Percentiles rank a stretch among this genome's conserved stretches.
phyloP scores from a whole-genome alignment of 1,140 invertebrate species.

The Drosophila grimshawi region DNA sequence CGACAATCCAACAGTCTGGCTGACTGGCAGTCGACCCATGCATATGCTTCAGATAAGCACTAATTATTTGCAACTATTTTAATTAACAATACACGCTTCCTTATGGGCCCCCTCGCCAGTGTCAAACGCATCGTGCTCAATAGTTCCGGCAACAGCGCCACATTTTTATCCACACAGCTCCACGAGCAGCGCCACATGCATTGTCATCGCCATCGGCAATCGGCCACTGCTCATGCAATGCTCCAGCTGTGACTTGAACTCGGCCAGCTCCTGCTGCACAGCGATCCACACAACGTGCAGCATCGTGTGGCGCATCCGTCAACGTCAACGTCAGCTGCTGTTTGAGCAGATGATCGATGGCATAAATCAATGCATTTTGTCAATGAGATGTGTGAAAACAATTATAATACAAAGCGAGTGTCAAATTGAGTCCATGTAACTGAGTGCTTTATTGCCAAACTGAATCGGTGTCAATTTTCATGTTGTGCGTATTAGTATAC shows the following conservation, averaged over 20 bases:
- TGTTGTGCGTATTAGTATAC: no score
- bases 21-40: neutral
- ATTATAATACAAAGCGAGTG: no score
- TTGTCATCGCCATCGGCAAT: neutral
- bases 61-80: slow-evolving; percentile 31
- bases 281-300: slow-evolving; percentile 92
- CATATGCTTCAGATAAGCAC: slow-evolving; percentile 13
- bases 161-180: slow-evolving; percentile 93
- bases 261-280: slow-evolving; percentile 88
- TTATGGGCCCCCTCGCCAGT: slow-evolving; percentile 78
- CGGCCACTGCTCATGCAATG: slow-evolving; percentile 89
- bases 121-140: slow-evolving; percentile 90
- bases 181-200: slow-evolving; percentile 88
- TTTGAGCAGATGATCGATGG: slow-evolving; percentile 91
- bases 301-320: slow-evolving; percentile 93
- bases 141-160: slow-evolving; percentile 90
- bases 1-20: neutral
- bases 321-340: slow-evolving; percentile 93
- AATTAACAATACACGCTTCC: slow-evolving; percentile 21
- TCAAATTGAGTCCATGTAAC: no score
- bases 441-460: no score
- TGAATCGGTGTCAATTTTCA: no score
- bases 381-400: slow-evolving; percentile 86
- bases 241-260: slow-evolving; percentile 91
- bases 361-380: slow-evolving; percentile 89